Evolutionary conservation across 2,797 vertebrate species (phyloP), one percentile per base, ranked within the genome.

Genomic region (Clangula hyemalis): DNA sequence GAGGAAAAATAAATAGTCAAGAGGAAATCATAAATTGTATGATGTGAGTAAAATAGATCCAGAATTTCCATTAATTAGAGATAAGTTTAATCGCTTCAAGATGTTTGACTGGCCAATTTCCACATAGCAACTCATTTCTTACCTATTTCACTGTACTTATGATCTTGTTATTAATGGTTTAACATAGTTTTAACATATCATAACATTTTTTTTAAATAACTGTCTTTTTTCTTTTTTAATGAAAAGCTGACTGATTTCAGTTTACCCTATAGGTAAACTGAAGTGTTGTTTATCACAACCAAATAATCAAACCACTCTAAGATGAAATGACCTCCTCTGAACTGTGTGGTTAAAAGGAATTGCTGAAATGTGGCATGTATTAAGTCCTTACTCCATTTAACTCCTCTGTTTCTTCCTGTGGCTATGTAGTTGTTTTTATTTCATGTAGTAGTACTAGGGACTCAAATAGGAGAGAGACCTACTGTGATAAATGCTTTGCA

Each of bases 41-140:
- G 41, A 68, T 39, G 58, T 69, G 62, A 87, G 54, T 72, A 60
- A 85, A 94, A 62, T 9, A 78, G 78, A 85, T 56, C 32, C 3
- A 11, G 41, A 85, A 66, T 81, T 91, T 86, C 36, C 28, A 60
- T 88, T 87, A 92, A 92, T 89, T 90, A 88, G 70, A 70, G 38
- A 51, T 22, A 68, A 16, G 27, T 60, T 89, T 68, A 85, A 87
- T 74, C 12, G 68, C 11, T 80, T 79, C 11, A 54, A 39, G 51
- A 39, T 62, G 54, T 77, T 91, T 91, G 69, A 66, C 36, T 87
- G 45, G 17, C 53, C 53, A 51, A 11, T 28, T 86, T 87, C 72
- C 54, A 91, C 41, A 9, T 11, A 76, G 7, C 41, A 80, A 80
- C 45, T 45, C 57, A 49, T 69, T 85, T 92, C 62, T 89, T 93